phyloP scores from a whole-genome alignment of 2,797 vertebrate species.

The Phrynocephalus guinanensis region DNA sequence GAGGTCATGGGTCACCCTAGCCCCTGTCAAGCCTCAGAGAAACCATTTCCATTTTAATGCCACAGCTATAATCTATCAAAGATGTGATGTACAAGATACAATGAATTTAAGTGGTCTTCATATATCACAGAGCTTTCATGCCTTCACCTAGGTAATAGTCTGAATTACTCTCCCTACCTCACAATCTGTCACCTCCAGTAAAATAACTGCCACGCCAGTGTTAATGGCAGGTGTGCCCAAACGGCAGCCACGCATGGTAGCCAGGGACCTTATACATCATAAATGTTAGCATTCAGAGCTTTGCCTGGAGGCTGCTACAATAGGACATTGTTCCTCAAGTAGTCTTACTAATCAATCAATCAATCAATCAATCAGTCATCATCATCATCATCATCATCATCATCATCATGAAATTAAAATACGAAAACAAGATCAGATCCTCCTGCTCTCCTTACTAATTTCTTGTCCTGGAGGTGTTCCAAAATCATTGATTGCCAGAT shows the following conservation, averaged over 20 bases:
- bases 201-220: slow-evolving; percentile 82
- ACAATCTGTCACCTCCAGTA: slow-evolving; percentile 88
- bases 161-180: slow-evolving; percentile 89
- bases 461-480: no score
- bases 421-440: no score
- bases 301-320: slow-evolving; percentile 51
- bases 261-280: slow-evolving; percentile 79
- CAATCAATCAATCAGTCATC: background rate
- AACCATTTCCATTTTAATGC: slow-evolving; percentile 99
- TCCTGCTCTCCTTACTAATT: no score
- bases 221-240: slow-evolving; percentile 86
- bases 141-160: slow-evolving; percentile 91
- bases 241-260: slow-evolving; percentile 73
- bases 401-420: background rate
- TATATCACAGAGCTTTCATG: slow-evolving; percentile 88
- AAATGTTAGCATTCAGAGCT: slow-evolving; percentile 79
- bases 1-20: slow-evolving; percentile 86
- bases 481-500: no score
- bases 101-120: slow-evolving; percentile 92
- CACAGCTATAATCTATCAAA: slow-evolving; percentile 96
- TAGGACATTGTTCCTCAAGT: slow-evolving; percentile 77
- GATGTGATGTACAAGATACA: slow-evolving; percentile 93
- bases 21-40: slow-evolving; percentile 89
- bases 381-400: background rate
- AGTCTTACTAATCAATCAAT: slow-evolving; percentile 47